These are phyloP conservation scores for Aspidiotus rigidus DNA, from an alignment of 2,888 invertebrate genomes.

Conservation along the genomic window DNA sequence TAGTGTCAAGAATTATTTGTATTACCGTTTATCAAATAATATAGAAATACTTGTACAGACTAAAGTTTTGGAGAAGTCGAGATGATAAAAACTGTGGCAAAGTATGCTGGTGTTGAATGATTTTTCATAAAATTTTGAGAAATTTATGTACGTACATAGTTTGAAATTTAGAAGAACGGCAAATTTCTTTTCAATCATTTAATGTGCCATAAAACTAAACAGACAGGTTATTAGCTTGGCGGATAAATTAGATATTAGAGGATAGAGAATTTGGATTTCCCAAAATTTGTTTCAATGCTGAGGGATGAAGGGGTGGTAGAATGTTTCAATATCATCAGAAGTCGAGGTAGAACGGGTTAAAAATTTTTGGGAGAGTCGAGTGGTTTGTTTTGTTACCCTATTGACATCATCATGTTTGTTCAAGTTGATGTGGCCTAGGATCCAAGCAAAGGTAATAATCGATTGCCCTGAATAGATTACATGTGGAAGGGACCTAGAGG, in stretches of 20 bases:
- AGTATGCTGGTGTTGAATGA: neutral
- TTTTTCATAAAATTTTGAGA: neutral
- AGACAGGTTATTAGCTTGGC: conserved; percentile 1
- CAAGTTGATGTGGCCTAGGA: too few species aligned
- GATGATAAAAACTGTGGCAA: neutral
- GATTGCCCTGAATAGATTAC: too few species aligned
- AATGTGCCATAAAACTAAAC: neutral
- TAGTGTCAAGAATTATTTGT: too few species aligned
- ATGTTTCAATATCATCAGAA: neutral
- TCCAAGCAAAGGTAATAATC: too few species aligned
- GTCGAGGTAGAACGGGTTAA: neutral
- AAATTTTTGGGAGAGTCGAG: neutral
- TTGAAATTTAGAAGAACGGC: neutral
- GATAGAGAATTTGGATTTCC: neutral
- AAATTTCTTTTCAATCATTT: neutral
- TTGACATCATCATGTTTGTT: neutral
- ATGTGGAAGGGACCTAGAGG: too few species aligned
- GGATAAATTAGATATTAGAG: neutral
- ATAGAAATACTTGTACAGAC: neutral
- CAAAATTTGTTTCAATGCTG: neutral
- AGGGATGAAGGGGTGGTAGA: neutral
- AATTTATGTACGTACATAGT: neutral
- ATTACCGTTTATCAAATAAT: too few species aligned
- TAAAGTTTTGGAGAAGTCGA: neutral
- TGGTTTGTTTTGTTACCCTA: neutral